Evolutionary conservation across 1,140 invertebrate species (phyloP), one percentile per base, ranked within the genome.

Genomic region (Drosophila repletoides): DNA sequence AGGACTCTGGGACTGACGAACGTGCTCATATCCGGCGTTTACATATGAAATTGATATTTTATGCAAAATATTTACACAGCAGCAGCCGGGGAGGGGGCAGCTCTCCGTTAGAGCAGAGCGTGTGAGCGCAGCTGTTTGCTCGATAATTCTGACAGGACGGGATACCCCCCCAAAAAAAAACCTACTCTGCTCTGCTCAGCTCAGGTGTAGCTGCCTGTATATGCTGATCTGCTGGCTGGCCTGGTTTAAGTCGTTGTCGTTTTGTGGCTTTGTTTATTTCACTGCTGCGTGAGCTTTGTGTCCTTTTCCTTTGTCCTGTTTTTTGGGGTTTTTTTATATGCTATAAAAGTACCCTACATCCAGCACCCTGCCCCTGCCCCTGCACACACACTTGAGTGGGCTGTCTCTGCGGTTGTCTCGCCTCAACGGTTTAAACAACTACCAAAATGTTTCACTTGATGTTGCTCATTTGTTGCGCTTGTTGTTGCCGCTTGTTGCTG

Each of bases 11-110:
- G 24, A 34, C 31, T 43, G 9, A 63, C 43, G 14, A 31, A 64
- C 56, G 12, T 45, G 33, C 61, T 70, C 41, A 72, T 80, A 65
- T 52, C 45, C 36, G 71, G 59, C 40, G 29, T 74, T 68, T 64
- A 41, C 67, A 53, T 65, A 59, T 81, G 51, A 87, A 86, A 76
- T 84, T 72, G 71, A 80, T 80, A 87, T 87, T 84, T 84, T 84
- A 87, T 84, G 80, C 76, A 84, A 84, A 80, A 75, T 75, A 83
- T 71, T 83, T 79, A 66, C 56, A 43, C 38, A 63, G 22, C 28
- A 22, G 9, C n/a, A 14, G 28, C 6, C 1, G 14, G 7, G 1
- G 22, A 5, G 4, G n/a, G 40, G 21, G 26, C 19, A 17, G 15
- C 9, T 21, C n/a, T n/a, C n/a, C n/a, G n/a, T n/a, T 10, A 24